Conservation (phyloP, 2,113 vertebrate genomes). For the Megaleporinus macrocephalus region DNA sequence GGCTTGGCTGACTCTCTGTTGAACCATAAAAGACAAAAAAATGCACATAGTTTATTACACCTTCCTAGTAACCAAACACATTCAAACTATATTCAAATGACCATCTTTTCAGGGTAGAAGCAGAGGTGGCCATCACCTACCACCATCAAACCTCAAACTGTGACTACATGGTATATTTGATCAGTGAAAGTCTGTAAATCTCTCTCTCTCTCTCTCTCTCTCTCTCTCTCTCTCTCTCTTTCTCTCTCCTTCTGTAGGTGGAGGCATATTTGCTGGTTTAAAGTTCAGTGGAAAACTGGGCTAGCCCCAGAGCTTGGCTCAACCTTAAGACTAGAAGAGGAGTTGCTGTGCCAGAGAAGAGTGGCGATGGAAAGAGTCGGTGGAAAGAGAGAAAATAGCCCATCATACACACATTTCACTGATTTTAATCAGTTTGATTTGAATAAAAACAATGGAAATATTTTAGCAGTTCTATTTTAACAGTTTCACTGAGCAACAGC, state of each 20-base stretch:
- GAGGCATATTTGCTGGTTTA: slow-evolving; percentile 69
- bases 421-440: too few relatives aligned
- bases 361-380: background rate
- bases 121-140: background rate
- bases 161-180: background rate
- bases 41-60: background rate
- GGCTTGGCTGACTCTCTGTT: background rate
- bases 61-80: slow-evolving; percentile 5
- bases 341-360: background rate
- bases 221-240: background rate
- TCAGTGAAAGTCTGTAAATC: background rate
- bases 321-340: background rate
- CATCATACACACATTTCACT: background rate
- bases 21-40: background rate
- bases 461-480: too few relatives aligned
- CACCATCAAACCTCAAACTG: background rate
- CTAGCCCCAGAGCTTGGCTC: background rate
- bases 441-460: background rate
- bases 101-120: background rate
- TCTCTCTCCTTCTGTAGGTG: slow-evolving; percentile 62
- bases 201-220: background rate
- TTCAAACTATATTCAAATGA: slow-evolving; percentile 32
- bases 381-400: too few relatives aligned
- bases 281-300: slow-evolving; percentile 64
- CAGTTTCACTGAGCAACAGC: too few relatives aligned